Percentiles rank a stretch among this genome's conserved stretches.
Conservation (phyloP, 1,140 invertebrate species). For the Pseudomyrmex dendroicus region DNA sequence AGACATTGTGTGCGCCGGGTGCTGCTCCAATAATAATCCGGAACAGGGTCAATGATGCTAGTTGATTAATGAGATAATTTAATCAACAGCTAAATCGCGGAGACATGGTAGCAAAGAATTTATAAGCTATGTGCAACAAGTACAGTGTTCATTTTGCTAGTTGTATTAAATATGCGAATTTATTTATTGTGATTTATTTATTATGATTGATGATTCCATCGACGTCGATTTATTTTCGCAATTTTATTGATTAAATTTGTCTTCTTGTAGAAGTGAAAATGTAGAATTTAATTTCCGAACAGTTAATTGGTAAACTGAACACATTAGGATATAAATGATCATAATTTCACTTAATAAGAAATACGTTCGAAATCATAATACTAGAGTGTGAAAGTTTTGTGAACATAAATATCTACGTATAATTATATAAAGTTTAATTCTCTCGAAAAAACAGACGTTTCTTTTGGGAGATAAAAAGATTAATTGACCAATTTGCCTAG, state of each 20-base stretch:
- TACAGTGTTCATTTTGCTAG: neutral
- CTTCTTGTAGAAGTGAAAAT: conserved; percentile 14
- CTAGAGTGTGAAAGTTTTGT: too few relatives aligned
- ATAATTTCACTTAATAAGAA: neutral
- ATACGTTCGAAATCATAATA: too few relatives aligned
- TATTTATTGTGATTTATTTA: conserved; percentile 15
- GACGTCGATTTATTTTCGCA: conserved; percentile 18
- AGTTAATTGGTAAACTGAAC: neutral
- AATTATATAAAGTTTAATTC: neutral
- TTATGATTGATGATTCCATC: conserved; percentile 7
- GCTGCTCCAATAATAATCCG: neutral
- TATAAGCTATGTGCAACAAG: conserved; percentile 35
- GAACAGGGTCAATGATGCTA: neutral
- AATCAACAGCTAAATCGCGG: conserved; percentile 22
- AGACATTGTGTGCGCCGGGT: neutral
- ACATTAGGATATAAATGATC: neutral
- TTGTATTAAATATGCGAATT: conserved; percentile 13
- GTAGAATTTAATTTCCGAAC: neutral
- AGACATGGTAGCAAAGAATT: conserved; percentile 22
- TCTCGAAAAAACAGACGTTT: too few relatives aligned
- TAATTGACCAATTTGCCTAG: neutral
- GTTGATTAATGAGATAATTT: conserved; percentile 12
- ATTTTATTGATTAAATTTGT: neutral
- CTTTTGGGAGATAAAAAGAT: conserved; percentile 2
- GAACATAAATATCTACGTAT: neutral